Evolutionary conservation across 2,888 invertebrate species (phyloP), one percentile per base, ranked within the genome.

Genomic region (Allygus modestus): DNA sequence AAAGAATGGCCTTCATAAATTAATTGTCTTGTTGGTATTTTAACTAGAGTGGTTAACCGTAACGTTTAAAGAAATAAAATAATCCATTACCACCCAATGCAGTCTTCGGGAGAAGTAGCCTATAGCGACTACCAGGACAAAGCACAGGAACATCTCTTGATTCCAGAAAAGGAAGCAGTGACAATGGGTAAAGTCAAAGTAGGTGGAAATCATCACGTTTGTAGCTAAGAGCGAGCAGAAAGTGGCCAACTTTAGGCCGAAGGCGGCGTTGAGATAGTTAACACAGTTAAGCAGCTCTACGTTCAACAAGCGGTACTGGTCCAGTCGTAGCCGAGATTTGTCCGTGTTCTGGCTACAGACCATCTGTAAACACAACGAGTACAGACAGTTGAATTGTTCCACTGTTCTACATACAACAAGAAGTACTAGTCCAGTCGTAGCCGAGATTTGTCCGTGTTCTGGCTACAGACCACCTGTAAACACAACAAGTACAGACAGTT

Each of bases 261-360:
- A 65, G 12, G 65, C 65, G 26, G 65, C 65, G 65, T 15, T 65
- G 12, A 65, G 28, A 2, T 4, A 20, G 26, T 31, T 12, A 0
- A 65, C 65, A 15, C 65, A 65, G 65, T 2, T 15, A 2, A 65
- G 65, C 28, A 65, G 65, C 1, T 28, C 31, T 28, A 31, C 65
- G 65, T 65, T 11, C 65, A 65, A 28, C 2, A 28, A 28, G 65
- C 65, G 65, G 65, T 65, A 65, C 4, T 65, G 65, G 65, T 65
- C 65, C 4, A 65, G 28, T 0, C 65, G 26, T 0, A 65, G 65
- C 28, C 28, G 65, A 11, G 5, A 28, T 28, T 28, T 28, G 15
- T 5, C 28, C 12, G 28, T 65, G 65, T 65, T 31, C 11, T 15
- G 65, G 5, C 28, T 28, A 65, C 65, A 65, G 7, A 31, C 65